Base-by-base conservation (phyloP, 2,113 vertebrate species). In the Petaurus breviceps region DNA sequence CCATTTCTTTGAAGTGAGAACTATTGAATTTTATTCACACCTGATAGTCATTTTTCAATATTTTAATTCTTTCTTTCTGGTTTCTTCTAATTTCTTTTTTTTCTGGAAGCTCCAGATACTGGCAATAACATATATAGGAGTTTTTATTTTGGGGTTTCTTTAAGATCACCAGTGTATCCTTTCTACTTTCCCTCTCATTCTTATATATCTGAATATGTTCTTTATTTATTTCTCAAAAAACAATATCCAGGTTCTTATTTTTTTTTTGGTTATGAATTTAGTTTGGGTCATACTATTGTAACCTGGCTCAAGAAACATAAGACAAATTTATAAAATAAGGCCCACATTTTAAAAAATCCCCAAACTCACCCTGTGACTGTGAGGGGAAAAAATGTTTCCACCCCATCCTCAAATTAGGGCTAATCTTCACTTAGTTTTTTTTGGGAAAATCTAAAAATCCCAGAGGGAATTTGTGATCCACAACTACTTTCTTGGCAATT, bases 371-470 rank as follows among this genome's bases (percentile, higher is more conserved):
- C 6, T 84, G 37, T 43, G 19, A 77, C 9, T 43, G 19, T 16
- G n/a, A 37, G 10, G 12, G 12, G 37, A 68, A 19, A 77, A 51
- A 77, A n/a, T 7, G 43, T 84, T 14, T 43, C 37, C 2, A 84
- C 0, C n/a, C 6, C n/a, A 84, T 1, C 19, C 19, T 43, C 5
- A 43, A 43, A 0, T 43, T 1, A 23, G 16, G 31, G n/a, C n/a
- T 84, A 1, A 84, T 43, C 68, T 84, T n/a, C 19, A 22, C 0
- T 23, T 2, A 43, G 1, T 43, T 84, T 43, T 43, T 7, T 84
- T 43, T 23, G 0, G 2, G 37, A 43, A 84, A n/a, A 84, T 43
- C 37, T 43, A 84, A 23, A 84, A 23, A 84, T 84, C 19, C n/a
- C 19, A 22, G n/a, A 0, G 19, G 61, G 31, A n/a, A 8, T 12